Base-by-base conservation (phyloP, 2,888 invertebrate species). In the Carcina quercana region DNA sequence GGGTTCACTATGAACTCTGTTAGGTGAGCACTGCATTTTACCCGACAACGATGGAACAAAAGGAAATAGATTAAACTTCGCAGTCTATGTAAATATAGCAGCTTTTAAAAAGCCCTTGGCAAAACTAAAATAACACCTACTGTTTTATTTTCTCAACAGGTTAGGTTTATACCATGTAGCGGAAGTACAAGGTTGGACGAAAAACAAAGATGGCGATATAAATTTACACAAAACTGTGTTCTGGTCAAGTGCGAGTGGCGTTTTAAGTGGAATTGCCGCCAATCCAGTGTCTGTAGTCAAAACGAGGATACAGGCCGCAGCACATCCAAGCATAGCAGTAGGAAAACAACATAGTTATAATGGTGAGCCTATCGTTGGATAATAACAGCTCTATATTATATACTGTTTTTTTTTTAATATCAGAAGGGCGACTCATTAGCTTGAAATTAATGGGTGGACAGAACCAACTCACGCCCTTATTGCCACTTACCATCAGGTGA, bases 201-300 rank as follows among this genome's bases (percentile, higher is more conserved):
- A 68, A 33, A 58, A 60, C 14, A 60, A 57, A 34, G 35, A 68
- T 2, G 82, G 80, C 0, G 70, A 71, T 1, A 67, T 74, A 4
- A 67, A 64, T 42, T 42, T 78, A 24, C 44, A 61, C 24, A 80
- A 71, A 28, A 64, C 80, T 0, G 51, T 76, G 11, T 56, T 79
- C 34, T 83, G 79, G 67, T 63, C 78, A 12, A 52, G 78, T 25
- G 50, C 86, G 2, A 88, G 91, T 25, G 94, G 94, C 0, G 76
- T 87, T 12, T 47, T 89, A 35, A 92, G 93, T 3, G 91, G 92
- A 1, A 72, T 88, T 26, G 64, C 88, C 12, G 90, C 89, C 12
- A 93, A 92, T 60, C 95, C 95, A 0, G 86, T 92, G 20, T 93
- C 91, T 38, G 85, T 94, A 60, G 83, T 96, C 6, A 96, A 96